Evolutionary conservation across 1,140 invertebrate genomes (phyloP).

Genomic region (Macrotrachela quadricornifera): DNA sequence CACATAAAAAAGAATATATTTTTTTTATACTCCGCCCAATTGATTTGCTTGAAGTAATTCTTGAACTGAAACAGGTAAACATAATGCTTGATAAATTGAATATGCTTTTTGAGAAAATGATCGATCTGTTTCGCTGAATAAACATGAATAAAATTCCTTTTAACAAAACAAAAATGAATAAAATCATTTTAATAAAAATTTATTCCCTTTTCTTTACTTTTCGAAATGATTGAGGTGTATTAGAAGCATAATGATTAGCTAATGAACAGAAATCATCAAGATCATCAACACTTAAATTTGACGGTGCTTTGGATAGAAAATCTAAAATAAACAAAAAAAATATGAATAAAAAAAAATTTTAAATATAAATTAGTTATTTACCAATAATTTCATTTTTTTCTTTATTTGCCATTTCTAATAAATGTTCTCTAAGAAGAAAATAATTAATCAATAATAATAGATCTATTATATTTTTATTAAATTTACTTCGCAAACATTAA

Average conservation of each 20-base stretch:
- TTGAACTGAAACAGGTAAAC: conserved; percentile 61
- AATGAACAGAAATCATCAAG: conserved; percentile 88
- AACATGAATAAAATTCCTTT: conserved; percentile 15
- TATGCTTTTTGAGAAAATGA: conserved; percentile 18
- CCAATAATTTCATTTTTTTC: conserved; percentile 13
- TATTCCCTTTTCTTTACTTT: conserved; percentile 30
- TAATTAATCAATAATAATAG: background rate
- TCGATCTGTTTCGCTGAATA: conserved; percentile 15
- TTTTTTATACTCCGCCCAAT: conserved; percentile 13
- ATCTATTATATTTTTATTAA: conserved; percentile 44
- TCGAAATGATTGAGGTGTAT: conserved; percentile 74
- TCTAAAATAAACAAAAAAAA: background rate
- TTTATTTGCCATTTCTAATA: conserved; percentile 12
- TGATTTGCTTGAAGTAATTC: conserved; percentile 31
- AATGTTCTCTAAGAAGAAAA: conserved; percentile 10
- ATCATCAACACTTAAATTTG: conserved; percentile 46
- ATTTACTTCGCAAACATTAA: conserved; percentile 41
- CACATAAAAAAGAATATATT: background rate
- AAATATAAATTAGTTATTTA: conserved; percentile 2
- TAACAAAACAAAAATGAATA: conserved; percentile 22
- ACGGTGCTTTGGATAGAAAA: conserved; percentile 57
- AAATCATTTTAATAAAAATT: background rate
- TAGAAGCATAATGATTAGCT: conserved; percentile 71
- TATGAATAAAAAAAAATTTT: background rate
- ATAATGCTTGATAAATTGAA: conserved; percentile 56